Conservation (phyloP, 1,140 invertebrate species). For the Stenopsyche tienmushanensis region DNA sequence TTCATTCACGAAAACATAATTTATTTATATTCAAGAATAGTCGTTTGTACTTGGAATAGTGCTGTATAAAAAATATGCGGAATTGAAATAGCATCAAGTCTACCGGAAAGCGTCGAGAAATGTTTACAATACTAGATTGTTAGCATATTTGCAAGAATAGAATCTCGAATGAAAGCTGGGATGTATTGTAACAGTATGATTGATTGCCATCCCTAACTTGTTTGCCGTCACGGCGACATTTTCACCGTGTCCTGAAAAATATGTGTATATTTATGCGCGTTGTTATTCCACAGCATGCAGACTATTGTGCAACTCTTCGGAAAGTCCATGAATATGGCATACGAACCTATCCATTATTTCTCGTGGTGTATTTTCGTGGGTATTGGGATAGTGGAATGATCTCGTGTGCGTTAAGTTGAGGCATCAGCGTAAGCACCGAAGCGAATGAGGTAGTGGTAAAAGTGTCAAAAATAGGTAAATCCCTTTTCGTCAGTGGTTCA, state of each 20-base stretch:
- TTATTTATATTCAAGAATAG: too few species aligned
- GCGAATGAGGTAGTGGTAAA: neutral
- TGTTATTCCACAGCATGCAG: neutral
- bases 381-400: neutral
- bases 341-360: too few species aligned
- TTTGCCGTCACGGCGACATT: neutral
- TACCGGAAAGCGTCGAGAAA: neutral
- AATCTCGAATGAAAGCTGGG: neutral
- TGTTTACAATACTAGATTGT: neutral
- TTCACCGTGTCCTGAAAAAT: neutral
- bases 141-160: neutral
- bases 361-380: too few species aligned
- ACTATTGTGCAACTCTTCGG: neutral
- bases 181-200: neutral
- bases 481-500: conserved; percentile 17
- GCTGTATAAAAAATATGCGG: too few species aligned
- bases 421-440: neutral
- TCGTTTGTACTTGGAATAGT: too few species aligned
- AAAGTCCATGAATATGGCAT: too few species aligned
- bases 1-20: too few species aligned
- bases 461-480: conserved; percentile 16
- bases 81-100: too few species aligned
- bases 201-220: neutral
- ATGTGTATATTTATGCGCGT: neutral
- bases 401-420: neutral